Evolutionary conservation across 1,140 invertebrate genomes (phyloP).

Genomic region (Polypedilum vanderplanki): DNA sequence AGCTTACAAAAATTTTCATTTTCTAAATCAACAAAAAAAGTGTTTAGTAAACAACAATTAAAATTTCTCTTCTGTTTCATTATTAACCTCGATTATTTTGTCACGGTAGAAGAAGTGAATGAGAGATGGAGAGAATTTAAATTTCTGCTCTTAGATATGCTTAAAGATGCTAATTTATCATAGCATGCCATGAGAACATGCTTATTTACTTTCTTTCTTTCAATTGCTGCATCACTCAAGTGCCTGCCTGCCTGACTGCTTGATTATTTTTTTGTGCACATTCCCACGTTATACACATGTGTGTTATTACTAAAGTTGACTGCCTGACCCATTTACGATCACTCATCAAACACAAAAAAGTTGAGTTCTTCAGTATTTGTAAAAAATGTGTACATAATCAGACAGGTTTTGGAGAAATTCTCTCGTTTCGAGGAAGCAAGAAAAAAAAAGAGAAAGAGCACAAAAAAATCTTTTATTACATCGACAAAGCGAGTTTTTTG

Average conservation of each 20-base stretch:
- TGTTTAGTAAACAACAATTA: neutral
- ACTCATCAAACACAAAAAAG: neutral
- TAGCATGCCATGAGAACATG: neutral
- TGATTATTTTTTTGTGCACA: neutral
- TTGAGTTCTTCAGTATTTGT: too few species aligned
- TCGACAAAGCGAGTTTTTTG: neutral
- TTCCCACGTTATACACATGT: neutral
- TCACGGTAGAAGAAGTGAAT: neutral
- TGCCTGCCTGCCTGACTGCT: neutral
- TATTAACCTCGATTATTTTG: conserved; percentile 9
- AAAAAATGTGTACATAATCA: neutral
- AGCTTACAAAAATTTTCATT: neutral
- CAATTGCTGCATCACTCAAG: neutral
- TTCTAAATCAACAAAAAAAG: conserved; percentile 10
- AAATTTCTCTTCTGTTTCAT: neutral
- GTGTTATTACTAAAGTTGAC: neutral
- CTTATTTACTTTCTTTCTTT: conserved; percentile 5
- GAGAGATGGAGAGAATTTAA: too few species aligned
- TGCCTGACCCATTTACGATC: neutral
- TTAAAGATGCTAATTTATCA: neutral
- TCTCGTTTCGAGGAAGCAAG: neutral
- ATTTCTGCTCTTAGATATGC: neutral
- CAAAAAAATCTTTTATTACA: neutral
- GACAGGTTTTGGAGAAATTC: neutral
- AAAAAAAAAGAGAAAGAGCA: neutral